Evolutionary conservation across 2,888 invertebrate genomes (phyloP).

Genomic region (Glyphotaelius pellucidus): DNA sequence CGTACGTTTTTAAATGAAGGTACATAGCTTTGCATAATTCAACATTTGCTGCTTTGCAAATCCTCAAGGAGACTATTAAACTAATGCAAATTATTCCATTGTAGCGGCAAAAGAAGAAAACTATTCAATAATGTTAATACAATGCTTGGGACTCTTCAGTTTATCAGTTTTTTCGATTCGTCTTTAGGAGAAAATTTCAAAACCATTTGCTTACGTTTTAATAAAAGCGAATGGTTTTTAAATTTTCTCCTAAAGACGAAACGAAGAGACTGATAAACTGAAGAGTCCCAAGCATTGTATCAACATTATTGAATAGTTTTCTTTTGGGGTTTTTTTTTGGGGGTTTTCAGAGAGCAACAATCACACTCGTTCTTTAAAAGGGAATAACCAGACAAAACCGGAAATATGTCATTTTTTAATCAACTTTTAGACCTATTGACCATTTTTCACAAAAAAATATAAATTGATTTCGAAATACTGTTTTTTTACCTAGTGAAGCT

Average conservation of each 20-base stretch:
- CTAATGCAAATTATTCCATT: neutral
- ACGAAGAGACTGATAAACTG: neutral
- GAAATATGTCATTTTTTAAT: too few species aligned
- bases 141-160: neutral
- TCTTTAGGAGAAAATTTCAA: neutral
- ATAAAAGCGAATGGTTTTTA: too few species aligned
- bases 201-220: too few species aligned
- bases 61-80: neutral
- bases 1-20: neutral
- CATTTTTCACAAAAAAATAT: too few species aligned
- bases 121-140: neutral
- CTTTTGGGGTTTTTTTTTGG: too few species aligned
- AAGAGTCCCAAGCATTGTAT: neutral
- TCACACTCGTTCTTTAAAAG: too few species aligned
- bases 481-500: too few species aligned
- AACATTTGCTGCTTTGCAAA: neutral
- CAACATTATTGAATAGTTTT: neutral
- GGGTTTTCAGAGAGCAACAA: too few species aligned
- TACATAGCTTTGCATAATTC: neutral
- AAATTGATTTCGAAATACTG: too few species aligned
- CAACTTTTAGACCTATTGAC: too few species aligned
- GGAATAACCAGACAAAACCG: too few species aligned
- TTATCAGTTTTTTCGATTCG: neutral
- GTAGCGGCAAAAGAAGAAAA: neutral
- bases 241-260: neutral